Evolutionary conservation across 1,140 invertebrate genomes (phyloP), one percentile per base, ranked within the genome.

Genomic region (Tribolium castaneum): DNA sequence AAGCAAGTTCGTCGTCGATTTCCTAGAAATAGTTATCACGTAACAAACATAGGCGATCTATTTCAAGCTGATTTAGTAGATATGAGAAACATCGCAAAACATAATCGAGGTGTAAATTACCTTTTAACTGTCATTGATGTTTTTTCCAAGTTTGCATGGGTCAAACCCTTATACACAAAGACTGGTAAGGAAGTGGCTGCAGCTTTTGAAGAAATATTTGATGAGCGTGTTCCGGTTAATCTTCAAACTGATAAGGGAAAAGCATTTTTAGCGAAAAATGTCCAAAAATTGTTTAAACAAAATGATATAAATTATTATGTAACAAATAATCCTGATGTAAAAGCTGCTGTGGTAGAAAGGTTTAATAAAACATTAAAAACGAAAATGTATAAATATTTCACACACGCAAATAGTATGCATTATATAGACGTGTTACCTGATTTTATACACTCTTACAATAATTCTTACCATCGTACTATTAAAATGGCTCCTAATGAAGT

Each of bases 101-200:
- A 81, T 50, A 89, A 89, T 83, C 81, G 84, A 66, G 82, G 82
- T 19, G 84, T 80, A 80, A 85, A 84, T 54, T 89, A 87, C 77
- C 77, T 89, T 19, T 76, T 90, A 70, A 86, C 83, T 19, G 83
- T 88, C 5, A 89, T 90, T 73, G 87, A 89, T 82, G 78, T 82
- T 13, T 88, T 88, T 80, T 84, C 83, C 62, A 89, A 88, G 83
- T 87, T 83, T 81, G 86, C 86, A 22, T 89, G 85, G 84, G 85
- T 83, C 13, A 51, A 85, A 19, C 85, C 87, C 3, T n/a, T 89
- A 19, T 87, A 87, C 84, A 84, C 78, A 7, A 90, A 90, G 83
- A 86, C 75, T 62, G 86, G 80, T 78, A 19, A 19, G 16, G 78
- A 49, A 83, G 74, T 76, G 4, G 54, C 34, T 12, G 4, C 6